Evolutionary conservation across 2,113 vertebrate species (phyloP), one percentile per base, ranked within the genome.

Genomic region (Cyphomyrus discorhynchus): DNA sequence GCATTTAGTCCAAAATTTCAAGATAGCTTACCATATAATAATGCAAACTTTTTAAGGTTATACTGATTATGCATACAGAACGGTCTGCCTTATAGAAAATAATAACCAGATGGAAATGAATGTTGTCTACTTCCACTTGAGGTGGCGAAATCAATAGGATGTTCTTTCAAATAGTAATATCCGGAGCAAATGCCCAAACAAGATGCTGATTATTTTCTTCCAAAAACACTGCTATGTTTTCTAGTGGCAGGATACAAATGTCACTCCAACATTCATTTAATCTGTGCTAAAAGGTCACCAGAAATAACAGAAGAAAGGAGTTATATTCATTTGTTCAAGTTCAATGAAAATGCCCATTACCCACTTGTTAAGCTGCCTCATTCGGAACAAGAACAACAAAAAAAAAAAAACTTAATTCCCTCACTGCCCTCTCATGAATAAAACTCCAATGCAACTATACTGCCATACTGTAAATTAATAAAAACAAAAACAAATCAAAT

Each of bases 301-400:
- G 58, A 88, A 91, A 91, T 50, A 83, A 77, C 85, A 90, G 10
- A 89, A 82, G 62, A 84, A 90, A 90, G 35, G 86, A 86, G 88
- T 82, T 88, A 52, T 47, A 89, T 86, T 87, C 80, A 91, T 90
- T 91, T 90, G 88, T 89, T 90, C 88, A 90, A 88, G 50, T 89
- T 90, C 91, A 90, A 74, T 89, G 91, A 50, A 90, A 89, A 82
- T 87, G 50, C 56, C 88, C 90, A 89, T 88, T 86, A 77, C 49
- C 45, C 45, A 86, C 53, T 88, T 45, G 31, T n/a, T 88, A 35
- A 84, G 17, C 46, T 82, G 17, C 74, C 50, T 88, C 62, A 87
- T 31, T 90, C 66, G 58, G 45, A 86, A 70, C 49, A 31, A 17
- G 49, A 47, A 53, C 0, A 17, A 53, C 52, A 85, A 85, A 58